A percentile compares a stretch with the other conserved stretches of the same genome.
phyloP scores from a whole-genome alignment of 2,888 invertebrate genomes.

The Drosophila mettleri region DNA sequence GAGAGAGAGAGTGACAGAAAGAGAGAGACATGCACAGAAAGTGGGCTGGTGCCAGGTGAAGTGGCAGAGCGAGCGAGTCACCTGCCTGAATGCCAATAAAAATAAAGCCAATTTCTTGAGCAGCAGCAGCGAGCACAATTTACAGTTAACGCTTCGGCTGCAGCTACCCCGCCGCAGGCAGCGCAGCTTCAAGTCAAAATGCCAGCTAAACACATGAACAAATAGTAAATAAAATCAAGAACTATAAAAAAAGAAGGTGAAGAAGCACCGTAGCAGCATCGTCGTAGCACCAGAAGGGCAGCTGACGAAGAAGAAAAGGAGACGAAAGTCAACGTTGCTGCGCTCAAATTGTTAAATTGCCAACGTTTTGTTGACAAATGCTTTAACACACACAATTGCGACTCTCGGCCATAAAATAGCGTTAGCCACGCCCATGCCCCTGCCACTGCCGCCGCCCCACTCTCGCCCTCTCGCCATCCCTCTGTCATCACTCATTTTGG shows the following conservation, averaged over 20 bases:
- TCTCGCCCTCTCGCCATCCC: not conserved
- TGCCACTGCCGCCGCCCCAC: not conserved
- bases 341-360: constrained; percentile 52
- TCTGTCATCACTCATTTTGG: not conserved
- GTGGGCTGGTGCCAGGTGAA: not conserved
- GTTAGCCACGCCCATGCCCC: constrained; percentile 1
- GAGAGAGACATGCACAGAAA: no score
- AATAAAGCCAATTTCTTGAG: constrained; percentile 73
- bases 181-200: not conserved
- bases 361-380: constrained; percentile 73
- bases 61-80: constrained; percentile 7
- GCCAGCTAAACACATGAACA: constrained; percentile 43
- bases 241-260: constrained; percentile 63
- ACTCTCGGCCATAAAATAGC: constrained; percentile 12
- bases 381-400: constrained; percentile 37
- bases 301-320: not conserved
- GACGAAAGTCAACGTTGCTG: constrained; percentile 31
- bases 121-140: constrained; percentile 60
- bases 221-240: constrained; percentile 77
- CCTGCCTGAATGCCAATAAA: constrained; percentile 69
- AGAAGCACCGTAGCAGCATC: no score
- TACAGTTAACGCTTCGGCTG: constrained; percentile 71
- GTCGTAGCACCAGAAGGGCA: no score
- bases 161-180: not conserved
- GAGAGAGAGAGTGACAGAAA: not conserved